Base-by-base conservation (phyloP, 2,797 vertebrate species). In the Denticeps clupeoides region DNA sequence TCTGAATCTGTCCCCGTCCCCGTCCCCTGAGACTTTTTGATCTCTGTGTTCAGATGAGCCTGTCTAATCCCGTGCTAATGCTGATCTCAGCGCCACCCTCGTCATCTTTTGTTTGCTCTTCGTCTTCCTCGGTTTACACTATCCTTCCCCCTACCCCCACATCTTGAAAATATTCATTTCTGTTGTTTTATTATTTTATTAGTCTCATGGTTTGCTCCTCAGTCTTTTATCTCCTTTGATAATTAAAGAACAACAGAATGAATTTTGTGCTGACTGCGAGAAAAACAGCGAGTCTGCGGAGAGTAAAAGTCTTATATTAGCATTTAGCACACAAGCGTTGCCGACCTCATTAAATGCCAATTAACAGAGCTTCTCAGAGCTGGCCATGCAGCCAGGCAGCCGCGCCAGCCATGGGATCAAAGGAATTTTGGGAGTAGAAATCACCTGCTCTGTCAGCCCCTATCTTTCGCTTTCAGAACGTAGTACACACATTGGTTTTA, bases 291-390 rank as follows among this genome's bases (percentile, higher is more conserved):
- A 51, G 41, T 41, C 28, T 3, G 43, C 5, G 55, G 68, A 41
- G 54, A 67, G 66, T 52, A 43, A 51, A 49, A 62, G 51, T 56
- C 56, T 38, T 26, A 19, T 44, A 62, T 61, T 29, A 28, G 60
- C 51, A 53, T 23, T 61, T 56, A 41, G 58, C 59, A 67, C 61
- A 49, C 55, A 50, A 37, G 60, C 47, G 54, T 63, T 59, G 52
- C 63, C 45, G 5, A 64, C 60, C 73, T 77, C 69, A 74, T 76
- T 74, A 75, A 70, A 81, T 73, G 50, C 51, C 59, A 74, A 78
- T 80, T 71, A 79, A 66, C 33, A 60, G 65, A 70, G 58, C 51
- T 74, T 63, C 65, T 56, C 66, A 59, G 46, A 24, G 4, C 58
- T 52, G 41, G 49, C 31, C 18, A 15, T 43, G 15, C 2, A 18